phyloP scores from a whole-genome alignment of 2,888 invertebrate genomes.

The Seira sanloemensis region DNA sequence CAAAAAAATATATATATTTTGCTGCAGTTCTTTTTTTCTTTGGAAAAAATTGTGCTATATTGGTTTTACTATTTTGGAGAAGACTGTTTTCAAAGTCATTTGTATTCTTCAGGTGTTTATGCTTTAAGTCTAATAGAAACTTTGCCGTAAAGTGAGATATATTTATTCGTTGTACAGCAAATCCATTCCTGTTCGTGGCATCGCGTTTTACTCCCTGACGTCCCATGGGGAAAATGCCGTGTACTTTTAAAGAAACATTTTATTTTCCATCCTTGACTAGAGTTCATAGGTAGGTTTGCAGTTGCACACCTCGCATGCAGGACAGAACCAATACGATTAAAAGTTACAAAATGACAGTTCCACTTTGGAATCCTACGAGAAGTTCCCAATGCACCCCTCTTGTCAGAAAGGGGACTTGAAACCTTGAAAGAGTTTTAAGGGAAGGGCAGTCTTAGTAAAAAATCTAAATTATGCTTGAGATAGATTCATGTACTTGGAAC shows the following conservation, averaged over 20 bases:
- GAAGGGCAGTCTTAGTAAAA: too few relatives aligned
- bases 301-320: too few relatives aligned
- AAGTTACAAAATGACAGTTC: too few relatives aligned
- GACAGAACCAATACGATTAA: too few relatives aligned
- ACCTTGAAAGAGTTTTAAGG: too few relatives aligned
- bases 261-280: conserved; percentile 42
- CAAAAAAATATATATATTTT: too few relatives aligned
- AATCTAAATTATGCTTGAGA: too few relatives aligned
- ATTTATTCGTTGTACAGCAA: conserved; percentile 8
- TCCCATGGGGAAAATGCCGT: conserved; percentile 39
- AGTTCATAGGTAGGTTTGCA: too few relatives aligned
- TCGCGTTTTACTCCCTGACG: neutral
- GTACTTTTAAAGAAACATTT: conserved; percentile 35
- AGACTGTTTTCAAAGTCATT: conserved; percentile 27
- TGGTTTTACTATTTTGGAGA: neutral
- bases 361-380: too few relatives aligned
- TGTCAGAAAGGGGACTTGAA: too few relatives aligned
- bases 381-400: too few relatives aligned
- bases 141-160: conserved; percentile 1
- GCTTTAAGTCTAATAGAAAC: conserved; percentile 34
- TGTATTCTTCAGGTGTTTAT: conserved; percentile 50
- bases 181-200: conserved; percentile 12
- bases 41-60: neutral
- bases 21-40: neutral
- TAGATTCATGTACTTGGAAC: too few relatives aligned